Evolutionary conservation across 2,888 invertebrate genomes (phyloP).

Genomic region (Epiblema foenella): DNA sequence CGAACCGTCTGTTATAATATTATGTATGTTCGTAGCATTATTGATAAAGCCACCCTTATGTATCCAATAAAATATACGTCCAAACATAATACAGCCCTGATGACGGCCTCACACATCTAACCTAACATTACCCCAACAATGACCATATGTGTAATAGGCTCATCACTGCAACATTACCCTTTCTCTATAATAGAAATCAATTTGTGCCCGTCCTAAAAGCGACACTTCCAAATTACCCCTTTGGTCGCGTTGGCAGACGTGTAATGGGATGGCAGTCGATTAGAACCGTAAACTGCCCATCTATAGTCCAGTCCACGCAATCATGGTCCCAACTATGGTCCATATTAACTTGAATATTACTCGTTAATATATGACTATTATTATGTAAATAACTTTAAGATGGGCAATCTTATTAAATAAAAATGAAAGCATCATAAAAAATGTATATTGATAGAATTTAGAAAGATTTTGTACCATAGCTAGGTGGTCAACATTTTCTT

Average conservation of each 20-base stretch:
- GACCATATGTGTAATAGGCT: constrained; percentile 37
- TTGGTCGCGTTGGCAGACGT: constrained; percentile 47
- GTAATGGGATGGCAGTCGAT: constrained; percentile 17
- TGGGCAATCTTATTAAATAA: no score
- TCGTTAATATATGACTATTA: no score
- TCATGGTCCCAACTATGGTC: no score
- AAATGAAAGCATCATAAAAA: no score
- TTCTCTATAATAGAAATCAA: constrained; percentile 75
- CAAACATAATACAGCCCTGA: background rate
- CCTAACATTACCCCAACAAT: constrained; percentile 27
- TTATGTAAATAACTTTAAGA: no score
- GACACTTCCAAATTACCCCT: constrained; percentile 65
- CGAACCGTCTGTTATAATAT: no score
- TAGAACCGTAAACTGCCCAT: background rate
- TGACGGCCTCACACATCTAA: constrained; percentile 1
- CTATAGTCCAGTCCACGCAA: no score
- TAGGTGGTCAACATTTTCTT: no score
- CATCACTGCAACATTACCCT: constrained; percentile 50
- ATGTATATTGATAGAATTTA: no score
- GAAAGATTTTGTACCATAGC: no score
- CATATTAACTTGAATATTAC: no score
- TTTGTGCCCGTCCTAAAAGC: constrained; percentile 72
- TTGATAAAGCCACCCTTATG: background rate
- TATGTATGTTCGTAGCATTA: background rate
- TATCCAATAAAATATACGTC: background rate